Conservation (phyloP, 2,113 vertebrate genomes). For the Saguinus midas region DNA sequence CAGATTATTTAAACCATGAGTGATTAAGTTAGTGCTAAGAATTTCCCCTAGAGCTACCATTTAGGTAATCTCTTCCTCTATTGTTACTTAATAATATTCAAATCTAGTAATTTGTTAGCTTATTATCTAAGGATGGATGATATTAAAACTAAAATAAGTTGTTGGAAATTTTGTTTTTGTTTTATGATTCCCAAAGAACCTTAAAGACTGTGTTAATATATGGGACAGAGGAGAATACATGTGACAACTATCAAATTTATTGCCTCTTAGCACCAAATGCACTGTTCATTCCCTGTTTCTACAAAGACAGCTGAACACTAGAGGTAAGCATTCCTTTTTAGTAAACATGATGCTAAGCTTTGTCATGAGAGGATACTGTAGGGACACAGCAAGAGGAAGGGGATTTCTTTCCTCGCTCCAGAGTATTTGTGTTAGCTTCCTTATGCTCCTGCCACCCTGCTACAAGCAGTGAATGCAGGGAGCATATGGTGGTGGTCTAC, state of each 20-base stretch:
- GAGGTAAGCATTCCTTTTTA: neutral
- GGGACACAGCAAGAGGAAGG: neutral
- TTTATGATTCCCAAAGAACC: neutral
- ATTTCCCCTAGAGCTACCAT: neutral
- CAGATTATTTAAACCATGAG: neutral
- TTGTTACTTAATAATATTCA: neutral
- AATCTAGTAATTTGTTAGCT: neutral
- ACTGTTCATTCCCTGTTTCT: neutral
- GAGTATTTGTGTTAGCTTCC: neutral
- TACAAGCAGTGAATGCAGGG: neutral
- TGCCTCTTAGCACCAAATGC: neutral
- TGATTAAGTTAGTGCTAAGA: neutral
- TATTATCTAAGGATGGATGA: neutral
- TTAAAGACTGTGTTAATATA: neutral
- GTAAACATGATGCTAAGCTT: neutral
- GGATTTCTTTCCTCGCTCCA: neutral
- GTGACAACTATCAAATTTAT: neutral
- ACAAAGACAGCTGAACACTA: neutral
- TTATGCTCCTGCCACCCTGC: neutral
- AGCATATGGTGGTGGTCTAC: no score
- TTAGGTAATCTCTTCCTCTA: neutral
- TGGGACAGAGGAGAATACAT: neutral
- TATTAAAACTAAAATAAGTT: neutral
- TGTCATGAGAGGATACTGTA: neutral
- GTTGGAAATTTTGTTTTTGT: neutral